A percentile compares a stretch with the other conserved stretches of the same genome.
phyloP scores from a whole-genome alignment of 2,888 invertebrate genomes.

The Caenorhabditis wallacei region DNA sequence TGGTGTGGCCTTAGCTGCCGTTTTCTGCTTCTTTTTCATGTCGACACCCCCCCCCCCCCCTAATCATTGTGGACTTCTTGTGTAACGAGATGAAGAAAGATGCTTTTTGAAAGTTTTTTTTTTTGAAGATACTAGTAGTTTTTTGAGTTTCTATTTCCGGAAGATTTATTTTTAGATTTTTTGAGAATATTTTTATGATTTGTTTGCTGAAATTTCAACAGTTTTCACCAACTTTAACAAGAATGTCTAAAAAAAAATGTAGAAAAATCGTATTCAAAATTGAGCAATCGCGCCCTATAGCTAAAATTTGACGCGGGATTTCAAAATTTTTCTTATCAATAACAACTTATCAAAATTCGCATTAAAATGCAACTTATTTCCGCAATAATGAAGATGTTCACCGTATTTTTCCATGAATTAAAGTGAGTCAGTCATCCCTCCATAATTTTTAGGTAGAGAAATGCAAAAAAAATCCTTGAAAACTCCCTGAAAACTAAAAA shows the following conservation, averaged over 20 bases:
- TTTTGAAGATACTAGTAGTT: neutral
- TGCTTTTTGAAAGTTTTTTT: slow-evolving; percentile 14
- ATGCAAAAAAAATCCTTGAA: no score
- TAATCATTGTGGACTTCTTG: slow-evolving; percentile 36
- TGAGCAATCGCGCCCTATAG: slow-evolving; percentile 30
- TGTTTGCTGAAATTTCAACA: no score
- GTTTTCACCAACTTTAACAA: no score
- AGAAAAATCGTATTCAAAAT: no score
- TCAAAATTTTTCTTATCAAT: slow-evolving; percentile 12
- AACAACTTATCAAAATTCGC: neutral
- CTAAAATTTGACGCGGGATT: neutral
- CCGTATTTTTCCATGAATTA: neutral
- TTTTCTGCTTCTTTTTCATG: neutral
- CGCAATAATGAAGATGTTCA: neutral
- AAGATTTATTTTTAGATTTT: no score
- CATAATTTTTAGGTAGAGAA: no score
- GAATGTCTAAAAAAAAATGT: no score
- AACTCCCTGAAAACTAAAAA: neutral
- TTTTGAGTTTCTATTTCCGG: neutral
- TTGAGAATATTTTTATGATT: no score
- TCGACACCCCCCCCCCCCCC: slow-evolving; percentile 10
- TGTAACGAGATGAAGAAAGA: slow-evolving; percentile 14
- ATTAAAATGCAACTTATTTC: neutral
- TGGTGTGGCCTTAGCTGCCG: neutral
- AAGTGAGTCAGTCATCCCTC: neutral